These are phyloP conservation scores for Sinopyrophorus schimmeli DNA, from an alignment of 2,888 invertebrate species.

Conservation along the genomic window DNA sequence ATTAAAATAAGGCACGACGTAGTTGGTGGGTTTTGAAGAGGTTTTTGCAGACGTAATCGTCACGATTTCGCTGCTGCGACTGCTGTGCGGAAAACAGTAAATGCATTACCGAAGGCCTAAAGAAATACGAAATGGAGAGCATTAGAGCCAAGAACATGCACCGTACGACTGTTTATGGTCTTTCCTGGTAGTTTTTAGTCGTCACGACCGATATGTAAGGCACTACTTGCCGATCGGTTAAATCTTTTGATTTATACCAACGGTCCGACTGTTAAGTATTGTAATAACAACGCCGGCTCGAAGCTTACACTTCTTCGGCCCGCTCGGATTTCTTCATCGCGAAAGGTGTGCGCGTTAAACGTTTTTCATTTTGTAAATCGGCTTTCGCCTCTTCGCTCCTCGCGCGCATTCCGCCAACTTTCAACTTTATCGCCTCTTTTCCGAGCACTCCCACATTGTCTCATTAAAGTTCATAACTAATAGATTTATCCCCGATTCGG, in stretches of 20 bases:
- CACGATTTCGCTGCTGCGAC: slow-evolving; percentile 29
- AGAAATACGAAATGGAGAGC: slow-evolving; percentile 30
- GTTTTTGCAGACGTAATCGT: slow-evolving; percentile 22
- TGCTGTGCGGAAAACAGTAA: slow-evolving; percentile 25
- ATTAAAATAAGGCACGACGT: slow-evolving; percentile 2
- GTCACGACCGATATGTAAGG: slow-evolving; percentile 53
- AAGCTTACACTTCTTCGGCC: too few relatives aligned
- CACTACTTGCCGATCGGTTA: slow-evolving; percentile 51
- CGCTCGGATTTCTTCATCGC: too few relatives aligned
- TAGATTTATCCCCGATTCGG: too few relatives aligned
- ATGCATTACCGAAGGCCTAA: slow-evolving; percentile 25
- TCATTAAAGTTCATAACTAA: too few relatives aligned
- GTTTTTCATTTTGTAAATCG: too few relatives aligned
- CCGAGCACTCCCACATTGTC: too few relatives aligned
- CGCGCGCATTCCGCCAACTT: too few relatives aligned
- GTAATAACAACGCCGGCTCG: slow-evolving; percentile 19
- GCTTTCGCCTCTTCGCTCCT: too few relatives aligned
- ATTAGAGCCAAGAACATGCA: slow-evolving; percentile 39
- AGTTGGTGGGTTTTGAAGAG: slow-evolving; percentile 8
- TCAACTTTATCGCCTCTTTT: too few relatives aligned
- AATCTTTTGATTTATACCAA: slow-evolving; percentile 50
- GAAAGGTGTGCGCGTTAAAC: too few relatives aligned
- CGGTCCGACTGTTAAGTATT: slow-evolving; percentile 37
- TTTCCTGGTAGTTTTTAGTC: slow-evolving; percentile 51
- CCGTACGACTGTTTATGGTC: slow-evolving; percentile 41